Evolutionary conservation across 1,140 invertebrate genomes (phyloP), one percentile per base, ranked within the genome.

Genomic region (Aphaenogaster rudis): DNA sequence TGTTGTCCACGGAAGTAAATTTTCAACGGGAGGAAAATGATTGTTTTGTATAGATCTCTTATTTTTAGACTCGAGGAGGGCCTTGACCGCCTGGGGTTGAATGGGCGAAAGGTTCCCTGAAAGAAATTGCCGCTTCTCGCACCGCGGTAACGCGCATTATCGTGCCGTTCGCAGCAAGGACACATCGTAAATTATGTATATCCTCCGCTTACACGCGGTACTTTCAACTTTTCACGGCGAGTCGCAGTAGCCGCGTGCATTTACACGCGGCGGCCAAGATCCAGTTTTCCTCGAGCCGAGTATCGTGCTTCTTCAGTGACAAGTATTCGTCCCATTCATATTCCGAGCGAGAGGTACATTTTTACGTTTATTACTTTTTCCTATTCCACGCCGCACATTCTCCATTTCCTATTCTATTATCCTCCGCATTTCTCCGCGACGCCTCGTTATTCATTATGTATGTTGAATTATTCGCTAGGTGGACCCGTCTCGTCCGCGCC

Each of bases 191-290:
- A 76, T 76, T 74, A 74, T 48, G 33, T 13, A 13, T 39, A 74
- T 48, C 72, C 72, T 33, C n/a, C 28, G 11, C 33, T 74, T 42
- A 36, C 28, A 28, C 17, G 48, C 54, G 80, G n/a, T 63, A 84
- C 80, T 84, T 76, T 50, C 42, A 72, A 48, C 69, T 48, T 36
- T 74, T 50, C 69, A 48, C 80, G 39, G 17, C 67, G 7, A 69
- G 66, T 59, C n/a, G 48, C 64, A 7, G 17, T 9, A 7, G 7
- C 21, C 76, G 57, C 28, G 17, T n/a, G 36, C 33, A 33, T 78
- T 78, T 78, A 48, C 42, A 15, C 59, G 15, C 15, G 21, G 28
- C 45, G 39, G n/a, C 45, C 52, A 81, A 45, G 79, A 59, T 82
- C 28, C 72, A 59, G 39, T 74, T 74, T 82, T 0, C 28, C 57